These are phyloP conservation scores for Archips crataeganus DNA, from an alignment of 2,888 invertebrate genomes.

Conservation along the genomic window DNA sequence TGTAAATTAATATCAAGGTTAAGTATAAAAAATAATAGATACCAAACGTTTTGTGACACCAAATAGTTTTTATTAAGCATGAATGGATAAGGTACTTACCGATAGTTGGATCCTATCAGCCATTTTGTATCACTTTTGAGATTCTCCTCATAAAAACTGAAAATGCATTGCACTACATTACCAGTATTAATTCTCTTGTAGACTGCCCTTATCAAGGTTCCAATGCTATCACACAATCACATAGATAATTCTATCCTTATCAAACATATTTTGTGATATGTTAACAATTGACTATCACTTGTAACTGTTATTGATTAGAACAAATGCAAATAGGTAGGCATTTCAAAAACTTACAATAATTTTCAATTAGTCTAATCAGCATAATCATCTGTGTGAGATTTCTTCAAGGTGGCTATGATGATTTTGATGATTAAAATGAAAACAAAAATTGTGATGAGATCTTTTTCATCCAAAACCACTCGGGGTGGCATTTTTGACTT, in stretches of 20 bases:
- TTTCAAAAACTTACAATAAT: constrained; percentile 4
- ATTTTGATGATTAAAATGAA: background rate
- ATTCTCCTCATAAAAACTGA: constrained; percentile 63
- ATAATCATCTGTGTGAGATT: constrained; percentile 1
- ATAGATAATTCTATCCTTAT: constrained; percentile 64
- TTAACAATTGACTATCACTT: constrained; percentile 36
- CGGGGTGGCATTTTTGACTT: too few species aligned
- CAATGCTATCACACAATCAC: constrained; percentile 66
- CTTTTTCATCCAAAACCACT: too few species aligned
- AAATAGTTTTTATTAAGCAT: background rate
- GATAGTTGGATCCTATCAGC: constrained; percentile 68
- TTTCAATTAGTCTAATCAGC: constrained; percentile 21
- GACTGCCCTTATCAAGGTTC: constrained; percentile 71
- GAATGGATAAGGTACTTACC: constrained; percentile 60
- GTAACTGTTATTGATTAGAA: constrained; percentile 16
- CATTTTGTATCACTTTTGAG: constrained; percentile 66
- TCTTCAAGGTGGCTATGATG: background rate
- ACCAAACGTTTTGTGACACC: constrained; percentile 1
- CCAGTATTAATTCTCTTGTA: constrained; percentile 54
- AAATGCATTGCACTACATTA: constrained; percentile 52
- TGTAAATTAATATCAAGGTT: background rate
- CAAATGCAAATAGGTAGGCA: constrained; percentile 34
- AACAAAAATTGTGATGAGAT: background rate
- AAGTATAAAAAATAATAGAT: background rate
- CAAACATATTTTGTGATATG: constrained; percentile 66